A percentile compares a stretch with the other conserved stretches of the same genome.
Evolutionary conservation across 2,113 vertebrate genomes (phyloP).

Genomic region (Phoxinus phoxinus): DNA sequence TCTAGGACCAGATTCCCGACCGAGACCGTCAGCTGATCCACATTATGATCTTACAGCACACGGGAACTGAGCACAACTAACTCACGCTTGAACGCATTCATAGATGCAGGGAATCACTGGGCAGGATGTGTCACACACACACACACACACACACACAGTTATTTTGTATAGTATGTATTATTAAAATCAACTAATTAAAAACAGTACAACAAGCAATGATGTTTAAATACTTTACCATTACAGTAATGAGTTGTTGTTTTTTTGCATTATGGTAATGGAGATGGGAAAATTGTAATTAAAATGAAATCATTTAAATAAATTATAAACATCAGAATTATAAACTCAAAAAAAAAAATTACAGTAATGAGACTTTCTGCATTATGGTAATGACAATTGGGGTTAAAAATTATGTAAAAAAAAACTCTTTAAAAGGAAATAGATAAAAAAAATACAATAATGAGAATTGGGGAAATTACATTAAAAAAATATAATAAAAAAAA

Average conservation of each 20-base stretch:
- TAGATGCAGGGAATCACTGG: neutral
- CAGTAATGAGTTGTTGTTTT: neutral
- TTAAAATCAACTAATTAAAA: neutral
- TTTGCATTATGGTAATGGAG: neutral
- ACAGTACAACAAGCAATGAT: neutral
- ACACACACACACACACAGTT: neutral
- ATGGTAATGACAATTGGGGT: neutral
- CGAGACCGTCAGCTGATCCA: neutral
- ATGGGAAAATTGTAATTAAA: too few relatives aligned
- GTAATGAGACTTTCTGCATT: neutral
- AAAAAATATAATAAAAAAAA: too few relatives aligned
- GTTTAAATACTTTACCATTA: neutral
- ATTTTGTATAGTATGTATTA: neutral
- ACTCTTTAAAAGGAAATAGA: too few relatives aligned
- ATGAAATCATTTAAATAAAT: too few relatives aligned
- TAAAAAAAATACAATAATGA: too few relatives aligned
- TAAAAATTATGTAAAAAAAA: neutral
- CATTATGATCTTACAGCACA: neutral
- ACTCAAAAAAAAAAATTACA: neutral
- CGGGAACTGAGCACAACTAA: neutral
- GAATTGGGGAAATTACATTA: too few relatives aligned
- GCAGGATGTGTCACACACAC: neutral
- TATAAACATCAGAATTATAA: too few relatives aligned
- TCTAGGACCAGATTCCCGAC: neutral
- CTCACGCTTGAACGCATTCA: neutral